Evolutionary conservation across 2,113 vertebrate species (phyloP), one percentile per base, ranked within the genome.

Genomic region (Oncorhynchus nerka): DNA sequence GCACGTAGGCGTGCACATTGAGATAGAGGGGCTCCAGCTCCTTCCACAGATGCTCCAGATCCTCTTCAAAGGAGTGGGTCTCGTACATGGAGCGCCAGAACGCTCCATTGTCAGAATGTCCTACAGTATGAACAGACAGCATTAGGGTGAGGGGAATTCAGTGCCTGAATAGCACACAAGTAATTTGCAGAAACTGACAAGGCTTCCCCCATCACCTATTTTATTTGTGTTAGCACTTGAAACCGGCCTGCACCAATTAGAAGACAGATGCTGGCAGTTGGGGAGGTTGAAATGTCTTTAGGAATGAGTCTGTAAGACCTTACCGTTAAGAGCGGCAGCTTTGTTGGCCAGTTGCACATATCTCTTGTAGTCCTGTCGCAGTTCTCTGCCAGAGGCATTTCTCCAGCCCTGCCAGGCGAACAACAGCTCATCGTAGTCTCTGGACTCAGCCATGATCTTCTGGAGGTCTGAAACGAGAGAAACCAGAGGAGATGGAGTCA

Each of bases 401-500:
- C 95, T 86, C 98, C 98, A 99, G 80, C 94, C 93, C 85, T 96
- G 92, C 98, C 98, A 99, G 2, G 85, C 94, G 62, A 97, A 97
- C 4, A 97, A 78, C 57, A 99, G 92, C 30, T 97, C 94, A 0
- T 97, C 81, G 0, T 99, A 97, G 72, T 97, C 92, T 77, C 89
- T 92, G 55, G 94, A 97, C 16, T 89, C 93, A 61, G 97, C 96
- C 95, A 99, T 95, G 75, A 93, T 92, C 71, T 93, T 83, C 4
- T 95, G 96, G 80, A 99, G 95, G 80, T 98, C 97, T 99, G 86
- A 65, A 83, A 76, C 39, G 83, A 20, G 75, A 51, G 9, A 39
- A 12, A 20, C 19, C 61, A 24, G 19, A 24, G 8, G 26, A 26
- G 26, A n/a, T 64, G 22, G 19, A 45, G 8, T 45, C 39, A 45